Base-by-base conservation (phyloP, 2,797 vertebrate genomes). In the Hydrophis major region DNA sequence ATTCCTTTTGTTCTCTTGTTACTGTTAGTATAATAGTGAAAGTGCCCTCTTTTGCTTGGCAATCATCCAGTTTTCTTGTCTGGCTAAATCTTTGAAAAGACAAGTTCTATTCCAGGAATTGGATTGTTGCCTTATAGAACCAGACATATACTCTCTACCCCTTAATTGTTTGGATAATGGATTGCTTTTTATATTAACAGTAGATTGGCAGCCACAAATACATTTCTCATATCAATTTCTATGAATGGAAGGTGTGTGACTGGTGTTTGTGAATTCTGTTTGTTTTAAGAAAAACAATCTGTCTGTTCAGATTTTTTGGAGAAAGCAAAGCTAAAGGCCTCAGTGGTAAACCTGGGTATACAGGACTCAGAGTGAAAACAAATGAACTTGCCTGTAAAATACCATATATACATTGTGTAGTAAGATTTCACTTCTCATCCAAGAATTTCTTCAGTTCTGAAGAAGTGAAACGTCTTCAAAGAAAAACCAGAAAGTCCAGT, bases 41-140 rank as follows among this genome's bases (percentile, higher is more conserved):
- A 69, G 55, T 92, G 55, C 56, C 90, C 55, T 93, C 1, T 89
- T 96, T 90, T 89, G 87, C 32, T 91, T 96, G 60, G 42, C 16
- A 90, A 37, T 69, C 92, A 50, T 0, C 0, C 61, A 83, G 14
- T 89, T 89, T 93, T 63, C 60, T 78, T 89, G 61, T 93, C 55
- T 92, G 87, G 57, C 91, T 28, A 91, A 86, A 88, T 89, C 12
- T 93, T 94, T 55, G 59, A 28, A 63, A 18, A 32, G 69, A 25
- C 8, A 92, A 92, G 92, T 60, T 86, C 61, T 20, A 60, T 91
- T 94, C 50, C 91, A 47, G 92, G 92, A 94, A 59, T 55, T 83
- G 94, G 93, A 91, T 90, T 94, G 66, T 89, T 94, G 91, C 22
- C 60, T 93, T 94, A 47, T 86, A 93, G 91, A 94, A 59, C 74